Percentiles rank a stretch among this genome's conserved stretches.
These are phyloP conservation scores for Heliopora coerulea DNA, from an alignment of 92 coral and sea anemone species.

Conservation along the genomic window DNA sequence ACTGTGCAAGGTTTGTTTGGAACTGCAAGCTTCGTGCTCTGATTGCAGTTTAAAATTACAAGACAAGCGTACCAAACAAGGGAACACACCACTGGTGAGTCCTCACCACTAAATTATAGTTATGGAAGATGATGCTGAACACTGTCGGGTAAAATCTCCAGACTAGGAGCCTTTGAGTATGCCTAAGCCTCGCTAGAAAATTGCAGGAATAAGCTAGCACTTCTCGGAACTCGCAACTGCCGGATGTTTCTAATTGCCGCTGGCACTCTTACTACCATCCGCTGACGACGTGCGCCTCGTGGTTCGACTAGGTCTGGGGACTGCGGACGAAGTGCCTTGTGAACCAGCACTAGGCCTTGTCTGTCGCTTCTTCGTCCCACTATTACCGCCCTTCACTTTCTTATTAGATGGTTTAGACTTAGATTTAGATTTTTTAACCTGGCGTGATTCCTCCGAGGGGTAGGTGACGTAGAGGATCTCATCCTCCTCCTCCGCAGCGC, in stretches of 20 bases:
- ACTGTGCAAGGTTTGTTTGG: no score
- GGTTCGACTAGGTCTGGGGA: constrained; percentile 56
- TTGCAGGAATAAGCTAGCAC: not conserved
- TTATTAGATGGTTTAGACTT: constrained; percentile 62
- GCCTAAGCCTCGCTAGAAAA: not conserved
- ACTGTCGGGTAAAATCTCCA: no score
- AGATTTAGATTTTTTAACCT: constrained; percentile 95
- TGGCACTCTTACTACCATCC: constrained; percentile 68
- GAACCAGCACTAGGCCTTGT: constrained; percentile 60
- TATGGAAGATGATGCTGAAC: no score
- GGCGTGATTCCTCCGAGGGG: constrained; percentile 86
- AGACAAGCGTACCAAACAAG: no score
- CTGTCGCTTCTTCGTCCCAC: constrained; percentile 45
- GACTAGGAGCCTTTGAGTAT: no score
- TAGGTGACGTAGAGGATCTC: constrained; percentile 80
- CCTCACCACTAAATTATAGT: no score
- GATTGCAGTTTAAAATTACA: no score
- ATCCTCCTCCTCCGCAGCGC: constrained; percentile 87
- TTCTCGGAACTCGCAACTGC: not conserved
- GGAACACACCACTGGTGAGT: no score
- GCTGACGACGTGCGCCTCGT: constrained; percentile 55
- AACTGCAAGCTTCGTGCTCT: no score
- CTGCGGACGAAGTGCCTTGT: constrained; percentile 40
- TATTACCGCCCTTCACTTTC: constrained; percentile 59
- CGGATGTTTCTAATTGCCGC: constrained; percentile 64